Percentiles rank a stretch among this genome's conserved stretches.
phyloP scores from a whole-genome alignment of 2,113 vertebrate genomes.

The Tinamus guttatus region DNA sequence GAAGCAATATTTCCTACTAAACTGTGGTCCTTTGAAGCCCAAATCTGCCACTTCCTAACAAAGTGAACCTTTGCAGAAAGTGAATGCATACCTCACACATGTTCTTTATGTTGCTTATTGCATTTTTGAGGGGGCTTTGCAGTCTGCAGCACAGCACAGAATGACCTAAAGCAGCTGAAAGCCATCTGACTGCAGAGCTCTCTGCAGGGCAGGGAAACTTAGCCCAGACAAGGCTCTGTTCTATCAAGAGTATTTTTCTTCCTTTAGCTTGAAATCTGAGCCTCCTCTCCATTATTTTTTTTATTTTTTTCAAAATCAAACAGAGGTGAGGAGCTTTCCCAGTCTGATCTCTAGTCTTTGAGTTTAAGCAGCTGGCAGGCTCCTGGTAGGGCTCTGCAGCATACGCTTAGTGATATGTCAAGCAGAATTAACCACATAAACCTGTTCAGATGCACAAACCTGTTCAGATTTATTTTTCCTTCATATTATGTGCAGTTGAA shows the following conservation, averaged over 20 bases:
- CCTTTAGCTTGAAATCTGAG: background rate
- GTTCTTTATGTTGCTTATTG: fast-evolving
- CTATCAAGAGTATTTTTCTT: fast-evolving
- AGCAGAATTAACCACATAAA: background rate
- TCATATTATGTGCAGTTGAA: background rate
- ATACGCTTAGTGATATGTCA: background rate
- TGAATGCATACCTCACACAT: fast-evolving
- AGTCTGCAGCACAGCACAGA: fast-evolving
- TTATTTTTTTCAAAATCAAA: background rate
- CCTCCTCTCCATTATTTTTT: background rate
- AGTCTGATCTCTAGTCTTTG: background rate
- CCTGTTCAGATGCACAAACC: background rate
- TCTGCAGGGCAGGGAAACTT: fast-evolving
- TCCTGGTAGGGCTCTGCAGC: background rate
- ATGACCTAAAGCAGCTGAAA: background rate
- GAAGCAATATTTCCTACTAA: background rate
- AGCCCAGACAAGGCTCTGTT: fast-evolving
- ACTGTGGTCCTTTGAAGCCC: background rate
- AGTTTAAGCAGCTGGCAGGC: background rate
- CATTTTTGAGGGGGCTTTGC: fast-evolving
- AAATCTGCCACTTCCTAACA: background rate
- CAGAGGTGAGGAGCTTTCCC: background rate
- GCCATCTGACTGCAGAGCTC: background rate
- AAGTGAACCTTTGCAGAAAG: background rate
- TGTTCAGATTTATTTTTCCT: background rate